Conservation (phyloP, 2,888 invertebrate species). For the Melieria picta region DNA sequence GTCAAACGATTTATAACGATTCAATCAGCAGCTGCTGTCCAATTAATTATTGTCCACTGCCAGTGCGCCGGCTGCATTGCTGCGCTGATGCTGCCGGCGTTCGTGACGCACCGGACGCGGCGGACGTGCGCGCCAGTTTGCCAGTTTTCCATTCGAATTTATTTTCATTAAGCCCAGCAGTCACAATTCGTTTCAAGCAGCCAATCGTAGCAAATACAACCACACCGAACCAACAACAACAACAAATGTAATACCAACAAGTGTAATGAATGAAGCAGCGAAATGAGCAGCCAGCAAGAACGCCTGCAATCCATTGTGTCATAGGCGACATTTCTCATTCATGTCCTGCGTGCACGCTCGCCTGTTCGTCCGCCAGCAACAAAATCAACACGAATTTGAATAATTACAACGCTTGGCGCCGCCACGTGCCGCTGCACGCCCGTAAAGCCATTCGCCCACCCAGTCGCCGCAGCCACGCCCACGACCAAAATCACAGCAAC, state of each 20-base stretch:
- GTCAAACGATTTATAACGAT: neutral
- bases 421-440: neutral
- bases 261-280: neutral
- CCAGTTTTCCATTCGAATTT: neutral
- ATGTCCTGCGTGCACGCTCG: neutral
- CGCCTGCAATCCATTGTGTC: too few species aligned
- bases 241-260: neutral
- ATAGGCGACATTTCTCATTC: neutral
- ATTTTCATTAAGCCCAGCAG: neutral
- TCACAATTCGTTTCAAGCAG: neutral
- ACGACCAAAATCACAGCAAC: neutral
- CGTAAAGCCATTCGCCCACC: neutral
- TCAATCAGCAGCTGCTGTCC: slow-evolving; percentile 1
- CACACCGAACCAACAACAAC: neutral
- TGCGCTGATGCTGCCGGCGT: too few species aligned
- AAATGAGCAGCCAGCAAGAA: too few species aligned
- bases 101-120: too few species aligned
- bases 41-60: neutral
- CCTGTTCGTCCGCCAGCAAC: neutral
- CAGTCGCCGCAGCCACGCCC: neutral
- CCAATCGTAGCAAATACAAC: neutral
- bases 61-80: too few species aligned
- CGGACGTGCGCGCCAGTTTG: too few species aligned
- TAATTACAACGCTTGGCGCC: neutral
- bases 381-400: neutral